Conservation (phyloP, 1,140 invertebrate genomes). For the Acromyrmex charruanus region DNA sequence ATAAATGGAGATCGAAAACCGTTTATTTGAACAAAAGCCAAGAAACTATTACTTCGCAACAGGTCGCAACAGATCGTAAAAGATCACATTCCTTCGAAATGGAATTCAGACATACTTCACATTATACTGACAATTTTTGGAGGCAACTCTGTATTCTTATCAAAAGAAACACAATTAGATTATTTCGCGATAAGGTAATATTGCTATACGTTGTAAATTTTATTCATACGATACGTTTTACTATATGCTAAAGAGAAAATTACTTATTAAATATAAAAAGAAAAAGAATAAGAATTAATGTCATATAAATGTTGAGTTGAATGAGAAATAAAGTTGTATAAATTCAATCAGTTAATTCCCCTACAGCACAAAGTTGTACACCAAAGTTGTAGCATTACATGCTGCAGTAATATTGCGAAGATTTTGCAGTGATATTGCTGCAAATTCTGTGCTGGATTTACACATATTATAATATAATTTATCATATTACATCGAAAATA, state of each 20-base stretch:
- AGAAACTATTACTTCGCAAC: slow-evolving; percentile 20
- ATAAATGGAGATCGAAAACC: slow-evolving; percentile 85
- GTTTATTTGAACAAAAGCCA: slow-evolving; percentile 17
- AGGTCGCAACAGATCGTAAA: background rate
- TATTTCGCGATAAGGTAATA: slow-evolving; percentile 83
- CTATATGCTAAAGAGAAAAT: background rate
- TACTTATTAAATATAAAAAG: background rate
- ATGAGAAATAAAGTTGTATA: background rate
- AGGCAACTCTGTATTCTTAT: slow-evolving; percentile 88
- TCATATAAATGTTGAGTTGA: background rate
- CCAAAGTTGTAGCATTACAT: too few species aligned
- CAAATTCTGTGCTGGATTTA: too few species aligned
- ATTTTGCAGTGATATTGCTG: too few species aligned
- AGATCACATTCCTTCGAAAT: slow-evolving; percentile 47
- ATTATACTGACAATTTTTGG: slow-evolving; percentile 86
- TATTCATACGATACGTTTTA: background rate
- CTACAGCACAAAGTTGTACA: too few species aligned
- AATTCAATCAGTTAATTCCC: background rate
- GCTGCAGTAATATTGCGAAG: too few species aligned
- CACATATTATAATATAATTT: background rate
- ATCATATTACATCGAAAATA: background rate
- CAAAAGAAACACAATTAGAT: slow-evolving; percentile 87
- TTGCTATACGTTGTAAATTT: background rate
- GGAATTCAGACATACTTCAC: slow-evolving; percentile 57
- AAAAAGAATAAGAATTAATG: background rate